Evolutionary conservation across 2,888 invertebrate species (phyloP).

Genomic region (Hypselothyrea guttata): DNA sequence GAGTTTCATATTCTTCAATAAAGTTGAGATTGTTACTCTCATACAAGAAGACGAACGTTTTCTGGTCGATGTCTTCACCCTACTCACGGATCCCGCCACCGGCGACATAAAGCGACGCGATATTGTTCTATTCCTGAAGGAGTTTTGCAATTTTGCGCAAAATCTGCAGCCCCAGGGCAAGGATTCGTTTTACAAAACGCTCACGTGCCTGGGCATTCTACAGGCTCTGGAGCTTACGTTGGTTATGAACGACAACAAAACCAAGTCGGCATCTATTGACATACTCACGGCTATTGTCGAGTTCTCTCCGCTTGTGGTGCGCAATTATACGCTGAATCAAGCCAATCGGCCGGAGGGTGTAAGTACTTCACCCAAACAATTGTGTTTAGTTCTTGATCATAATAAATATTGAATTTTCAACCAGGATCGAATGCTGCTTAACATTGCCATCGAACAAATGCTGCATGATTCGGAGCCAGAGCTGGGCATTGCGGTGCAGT

Average conservation of each 20-base stretch:
- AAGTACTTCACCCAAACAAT: conserved; percentile 73
- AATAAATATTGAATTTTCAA: not conserved
- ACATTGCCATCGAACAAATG: conserved; percentile 99
- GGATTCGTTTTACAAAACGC: conserved; percentile 98
- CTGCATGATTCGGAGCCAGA: conserved; percentile 98
- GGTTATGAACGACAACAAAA: conserved; percentile 95
- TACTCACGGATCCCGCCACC: conserved; percentile 94
- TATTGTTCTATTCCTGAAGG: conserved; percentile 97
- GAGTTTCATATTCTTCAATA: conserved; percentile 99
- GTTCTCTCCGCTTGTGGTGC: conserved; percentile 97
- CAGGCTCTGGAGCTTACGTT: conserved; percentile 95
- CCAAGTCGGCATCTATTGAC: conserved; percentile 98
- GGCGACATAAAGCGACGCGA: conserved; percentile 93
- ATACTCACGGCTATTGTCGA: conserved; percentile 99
- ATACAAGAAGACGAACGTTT: conserved; percentile 99
- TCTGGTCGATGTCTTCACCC: conserved; percentile 95
- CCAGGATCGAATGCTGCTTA: conserved; percentile 95
- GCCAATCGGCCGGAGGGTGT: conserved; percentile 93
- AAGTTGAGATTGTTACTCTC: conserved; percentile 99
- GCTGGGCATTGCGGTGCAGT: conserved; percentile 97
- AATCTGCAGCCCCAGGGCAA: conserved; percentile 98
- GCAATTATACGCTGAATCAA: conserved; percentile 98
- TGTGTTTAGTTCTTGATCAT: not conserved
- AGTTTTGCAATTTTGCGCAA: conserved; percentile 99
- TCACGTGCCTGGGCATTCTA: conserved; percentile 93